Evolutionary conservation across 2,797 vertebrate species (phyloP), one percentile per base, ranked within the genome.

Genomic region (Brachyalestes nurse): DNA sequence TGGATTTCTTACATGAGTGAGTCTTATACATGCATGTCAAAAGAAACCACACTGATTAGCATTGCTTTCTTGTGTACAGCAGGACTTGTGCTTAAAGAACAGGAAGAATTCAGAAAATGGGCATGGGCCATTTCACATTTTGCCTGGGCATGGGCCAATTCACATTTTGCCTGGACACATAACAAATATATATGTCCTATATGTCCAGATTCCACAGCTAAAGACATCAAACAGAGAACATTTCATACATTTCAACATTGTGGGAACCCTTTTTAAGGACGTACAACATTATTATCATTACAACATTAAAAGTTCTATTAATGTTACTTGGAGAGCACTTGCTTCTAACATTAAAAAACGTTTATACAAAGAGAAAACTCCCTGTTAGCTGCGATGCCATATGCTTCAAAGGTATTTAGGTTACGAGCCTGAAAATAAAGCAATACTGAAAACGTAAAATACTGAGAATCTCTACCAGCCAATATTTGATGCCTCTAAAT

Each of bases 1-100:
- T 55, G 70, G 17, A 42, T 73, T 57, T 73, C 34, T 58, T 72
- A 10, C 34, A 58, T 72, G 71, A 72, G 25, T 72, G 71, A 21
- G 28, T 58, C 71, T 58, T 58, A 5, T 21, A 38, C 34, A 42
- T n/a, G 53, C 71, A 14, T 58, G 34, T 73, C 34, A 73, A 53
- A 57, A 58, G 9, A 73, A 58, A 58, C 9, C 34, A 40, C 38
- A n/a, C 17, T 13, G 19, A 58, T 53, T 58, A 51, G 25, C 34
- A 40, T 8, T 47, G 12, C 7, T 13, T 60, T 19, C 12, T 60
- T 58, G 9, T 55, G 21, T 38, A 38, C 34, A 57, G 71, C 7
- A 21, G 40, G 13, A 12, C 19, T 13, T 53, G 21, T 1, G 28
- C 16, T 60, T 9, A 5, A 53, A 10, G 34, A 73, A 21, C 53